Evolutionary conservation across 2,113 vertebrate genomes (phyloP), one percentile per base, ranked within the genome.

Genomic region (Oostethus manadensis): DNA sequence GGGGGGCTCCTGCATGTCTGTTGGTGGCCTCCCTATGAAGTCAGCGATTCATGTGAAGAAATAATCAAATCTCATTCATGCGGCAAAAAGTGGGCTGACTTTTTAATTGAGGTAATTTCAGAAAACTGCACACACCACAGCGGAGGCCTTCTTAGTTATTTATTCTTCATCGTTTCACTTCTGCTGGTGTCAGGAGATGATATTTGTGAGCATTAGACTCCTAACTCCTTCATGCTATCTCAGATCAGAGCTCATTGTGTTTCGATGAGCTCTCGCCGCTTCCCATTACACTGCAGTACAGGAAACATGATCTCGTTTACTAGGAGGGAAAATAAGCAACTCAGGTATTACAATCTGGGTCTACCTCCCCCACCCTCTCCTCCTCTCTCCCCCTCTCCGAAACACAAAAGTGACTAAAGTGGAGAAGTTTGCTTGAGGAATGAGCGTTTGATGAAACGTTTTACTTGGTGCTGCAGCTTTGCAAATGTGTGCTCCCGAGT

Each of bases 371-470:
- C 29, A 8, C 29, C 29, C 29, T 1, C 29, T 33, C 47, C 20
- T 43, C 21, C 16, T 14, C 65, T 64, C 62, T 74, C 65, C 10
- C 11, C 13, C 62, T 67, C 61, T 38, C 44, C 60, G 56, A 60
- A 60, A 71, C 60, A 58, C 70, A 67, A 59, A 59, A 57, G 46
- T 61, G 61, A 57, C 18, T 62, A 33, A 77, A 78, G 72, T 76
- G 72, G 63, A 80, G 83, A 85, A 84, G 70, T 55, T 71, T 64
- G 76, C 79, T 76, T 72, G 68, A 74, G 79, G 73, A 84, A 70
- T 69, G 50, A 72, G 47, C 68, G 62, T 84, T 81, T 70, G 54
- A 68, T 81, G 29, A 68, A 82, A 76, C 50, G 22, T 72, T 72
- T 71, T 69, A 60, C 51, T 79, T 71, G 78, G 63, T 68, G 43